Evolutionary conservation across 1,140 invertebrate species (phyloP).

Genomic region (Magallana gigas): DNA sequence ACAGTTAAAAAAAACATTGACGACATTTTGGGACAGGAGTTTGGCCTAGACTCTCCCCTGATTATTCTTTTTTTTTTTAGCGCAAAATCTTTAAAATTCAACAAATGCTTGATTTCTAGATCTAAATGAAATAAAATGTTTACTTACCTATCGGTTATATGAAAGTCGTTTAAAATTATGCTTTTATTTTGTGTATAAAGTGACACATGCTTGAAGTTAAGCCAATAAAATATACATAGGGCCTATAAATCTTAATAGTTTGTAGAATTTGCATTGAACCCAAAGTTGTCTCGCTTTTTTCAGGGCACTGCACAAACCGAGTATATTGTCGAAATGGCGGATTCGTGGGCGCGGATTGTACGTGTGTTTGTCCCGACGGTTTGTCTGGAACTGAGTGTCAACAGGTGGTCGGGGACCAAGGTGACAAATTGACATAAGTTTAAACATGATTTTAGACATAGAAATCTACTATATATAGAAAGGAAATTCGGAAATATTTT

Average conservation of each 20-base stretch:
- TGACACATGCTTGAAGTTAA: no score
- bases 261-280: background rate
- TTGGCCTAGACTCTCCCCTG: no score
- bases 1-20: no score
- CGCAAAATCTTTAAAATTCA: no score
- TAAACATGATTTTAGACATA: no score
- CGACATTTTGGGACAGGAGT: no score
- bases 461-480: no score
- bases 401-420: background rate
- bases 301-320: background rate
- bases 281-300: background rate
- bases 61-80: no score
- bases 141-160: background rate
- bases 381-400: background rate
- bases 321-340: constrained; percentile 1
- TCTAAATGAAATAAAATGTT: background rate
- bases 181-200: background rate
- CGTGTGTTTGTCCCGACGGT: background rate
- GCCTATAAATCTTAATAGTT: no score
- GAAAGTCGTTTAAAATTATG: background rate
- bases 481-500: no score
- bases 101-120: background rate
- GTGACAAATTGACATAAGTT: background rate
- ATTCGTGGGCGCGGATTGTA: background rate
- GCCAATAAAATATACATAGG: no score